A percentile compares a stretch with the other conserved stretches of the same genome.
These are phyloP conservation scores for Stenolophus ochropezus DNA, from an alignment of 2,888 invertebrate genomes.

Conservation along the genomic window DNA sequence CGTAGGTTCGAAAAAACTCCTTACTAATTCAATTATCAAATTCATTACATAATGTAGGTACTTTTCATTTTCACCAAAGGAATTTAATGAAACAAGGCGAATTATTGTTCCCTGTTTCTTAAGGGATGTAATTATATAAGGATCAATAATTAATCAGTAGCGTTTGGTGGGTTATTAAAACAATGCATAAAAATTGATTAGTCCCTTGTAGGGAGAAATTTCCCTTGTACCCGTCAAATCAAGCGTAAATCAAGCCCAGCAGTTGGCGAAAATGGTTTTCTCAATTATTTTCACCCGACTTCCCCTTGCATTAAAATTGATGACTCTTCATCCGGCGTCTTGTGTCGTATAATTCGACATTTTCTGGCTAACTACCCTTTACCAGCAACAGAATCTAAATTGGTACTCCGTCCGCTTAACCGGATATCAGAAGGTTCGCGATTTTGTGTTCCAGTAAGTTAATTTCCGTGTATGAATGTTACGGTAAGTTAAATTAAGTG, in stretches of 20 bases:
- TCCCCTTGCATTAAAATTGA: conserved; percentile 23
- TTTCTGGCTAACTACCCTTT: neutral
- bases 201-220: neutral
- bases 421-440: neutral
- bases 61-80: too few relatives aligned
- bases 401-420: neutral
- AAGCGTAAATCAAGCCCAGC: neutral
- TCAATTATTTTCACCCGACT: neutral
- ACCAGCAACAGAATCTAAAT: neutral
- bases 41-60: too few relatives aligned
- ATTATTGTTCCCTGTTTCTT: too few relatives aligned
- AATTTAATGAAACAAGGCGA: too few relatives aligned
- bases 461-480: conserved; percentile 35
- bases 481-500: conserved; percentile 37
- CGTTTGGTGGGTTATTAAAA: neutral
- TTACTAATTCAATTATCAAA: too few relatives aligned
- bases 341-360: neutral
- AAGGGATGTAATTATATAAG: neutral
- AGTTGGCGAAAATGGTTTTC: conserved; percentile 11
- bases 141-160: neutral
- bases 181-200: neutral
- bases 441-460: conserved; percentile 22
- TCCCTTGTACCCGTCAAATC: neutral
- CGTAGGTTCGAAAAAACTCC: too few relatives aligned
- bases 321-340: neutral